These are phyloP conservation scores for Pagetopsis macropterus DNA, from an alignment of 2,797 vertebrate genomes.

Conservation along the genomic window DNA sequence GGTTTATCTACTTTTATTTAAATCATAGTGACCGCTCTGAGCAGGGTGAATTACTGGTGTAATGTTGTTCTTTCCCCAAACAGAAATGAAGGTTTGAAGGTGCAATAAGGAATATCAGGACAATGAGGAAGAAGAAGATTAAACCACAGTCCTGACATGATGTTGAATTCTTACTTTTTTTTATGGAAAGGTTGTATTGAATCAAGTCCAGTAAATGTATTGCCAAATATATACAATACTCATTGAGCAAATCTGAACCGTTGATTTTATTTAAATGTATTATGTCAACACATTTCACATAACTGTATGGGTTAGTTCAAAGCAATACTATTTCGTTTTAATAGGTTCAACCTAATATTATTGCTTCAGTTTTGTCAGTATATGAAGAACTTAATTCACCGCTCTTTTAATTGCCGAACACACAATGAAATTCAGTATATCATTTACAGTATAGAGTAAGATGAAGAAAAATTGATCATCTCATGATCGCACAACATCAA, in stretches of 20 bases:
- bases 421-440: neutral
- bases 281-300: no score
- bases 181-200: neutral
- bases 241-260: no score
- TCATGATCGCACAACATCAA: neutral
- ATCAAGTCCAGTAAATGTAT: neutral
- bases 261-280: no score
- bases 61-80: conserved; percentile 7
- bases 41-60: neutral
- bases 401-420: neutral
- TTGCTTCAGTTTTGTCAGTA: no score
- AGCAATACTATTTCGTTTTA: no score
- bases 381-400: neutral
- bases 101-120: neutral
- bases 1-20: no score
- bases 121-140: neutral
- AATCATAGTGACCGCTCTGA: neutral
- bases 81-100: conserved; percentile 13
- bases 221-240: neutral
- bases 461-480: no score
- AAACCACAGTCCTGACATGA: neutral
- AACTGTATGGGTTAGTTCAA: no score
- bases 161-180: neutral
- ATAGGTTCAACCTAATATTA: no score
- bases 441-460: neutral